phyloP scores from a whole-genome alignment of 35 echinoderm and acorn worm genomes.

The Strongylocentrotus purpuratus region DNA sequence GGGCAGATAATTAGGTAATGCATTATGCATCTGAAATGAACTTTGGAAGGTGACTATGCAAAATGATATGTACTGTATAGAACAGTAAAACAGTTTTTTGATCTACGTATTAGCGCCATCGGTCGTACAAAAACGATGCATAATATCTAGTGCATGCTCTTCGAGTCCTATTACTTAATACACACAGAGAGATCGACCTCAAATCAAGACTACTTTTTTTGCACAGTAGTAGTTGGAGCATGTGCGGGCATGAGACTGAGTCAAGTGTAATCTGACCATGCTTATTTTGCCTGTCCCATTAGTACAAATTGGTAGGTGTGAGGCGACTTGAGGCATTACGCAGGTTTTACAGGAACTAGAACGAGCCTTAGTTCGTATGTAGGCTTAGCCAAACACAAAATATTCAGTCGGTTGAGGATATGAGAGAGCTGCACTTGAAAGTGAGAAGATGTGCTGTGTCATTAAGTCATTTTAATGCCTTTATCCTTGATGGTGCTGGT shows the following conservation, averaged over 20 bases:
- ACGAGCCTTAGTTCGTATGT: neutral
- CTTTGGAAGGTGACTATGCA: too few relatives aligned
- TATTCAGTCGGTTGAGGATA: neutral
- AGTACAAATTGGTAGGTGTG: conserved; percentile 44
- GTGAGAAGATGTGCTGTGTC: neutral
- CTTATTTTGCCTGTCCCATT: conserved; percentile 47
- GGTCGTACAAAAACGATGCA: too few relatives aligned
- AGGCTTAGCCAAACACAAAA: neutral
- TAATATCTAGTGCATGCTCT: neutral
- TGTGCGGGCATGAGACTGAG: neutral
- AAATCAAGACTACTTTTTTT: neutral
- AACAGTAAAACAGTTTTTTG: too few relatives aligned
- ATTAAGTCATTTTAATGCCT: neutral
- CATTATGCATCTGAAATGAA: too few relatives aligned
- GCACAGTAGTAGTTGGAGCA: neutral
- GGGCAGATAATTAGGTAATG: too few relatives aligned
- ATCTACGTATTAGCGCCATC: too few relatives aligned
- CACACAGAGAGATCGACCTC: neutral
- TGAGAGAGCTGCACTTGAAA: neutral
- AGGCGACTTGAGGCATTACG: conserved; percentile 15
- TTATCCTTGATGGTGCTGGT: neutral
- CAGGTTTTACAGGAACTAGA: neutral
- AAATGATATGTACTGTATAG: too few relatives aligned
- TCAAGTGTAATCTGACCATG: conserved; percentile 7
- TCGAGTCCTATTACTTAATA: neutral